Conservation (phyloP, 2,113 vertebrate genomes). For the Pao palembangensis region DNA sequence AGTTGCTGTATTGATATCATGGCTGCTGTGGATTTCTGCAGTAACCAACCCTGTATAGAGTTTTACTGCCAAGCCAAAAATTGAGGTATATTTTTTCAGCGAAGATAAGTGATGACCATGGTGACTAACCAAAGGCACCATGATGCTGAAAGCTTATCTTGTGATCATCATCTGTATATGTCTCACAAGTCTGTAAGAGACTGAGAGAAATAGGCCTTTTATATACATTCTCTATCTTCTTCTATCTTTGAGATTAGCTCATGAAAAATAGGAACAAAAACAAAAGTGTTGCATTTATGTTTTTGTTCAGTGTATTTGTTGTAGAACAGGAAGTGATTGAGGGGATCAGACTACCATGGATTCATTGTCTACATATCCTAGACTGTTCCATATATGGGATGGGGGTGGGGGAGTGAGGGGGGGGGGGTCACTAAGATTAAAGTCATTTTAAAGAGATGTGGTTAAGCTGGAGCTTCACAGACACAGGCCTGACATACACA, state of each 20-base stretch:
- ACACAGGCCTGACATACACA: background rate
- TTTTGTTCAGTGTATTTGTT: too few species aligned
- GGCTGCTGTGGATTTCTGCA: slow-evolving; percentile 3
- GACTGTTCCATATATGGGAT: slow-evolving; percentile 7
- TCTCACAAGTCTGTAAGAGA: too few species aligned
- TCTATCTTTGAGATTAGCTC: too few species aligned
- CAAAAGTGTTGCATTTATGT: too few species aligned
- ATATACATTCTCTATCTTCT: too few species aligned
- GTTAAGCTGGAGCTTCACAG: slow-evolving; percentile 1
- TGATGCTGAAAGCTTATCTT: background rate
- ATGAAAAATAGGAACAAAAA: too few species aligned
- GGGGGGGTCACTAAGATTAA: slow-evolving; percentile 13
- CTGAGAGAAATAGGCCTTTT: background rate
- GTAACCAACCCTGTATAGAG: background rate
- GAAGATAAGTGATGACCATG: background rate
- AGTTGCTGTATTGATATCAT: background rate
- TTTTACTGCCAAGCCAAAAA: background rate
- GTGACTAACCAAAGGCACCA: background rate
- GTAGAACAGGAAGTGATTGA: slow-evolving; percentile 12
- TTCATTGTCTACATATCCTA: slow-evolving; percentile 17
- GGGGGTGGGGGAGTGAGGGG: too few species aligned
- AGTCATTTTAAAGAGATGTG: slow-evolving; percentile 55
- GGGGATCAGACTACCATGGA: slow-evolving; percentile 26
- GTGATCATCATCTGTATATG: background rate
- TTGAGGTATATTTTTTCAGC: background rate